These are phyloP conservation scores for Tinea trinotella DNA, from an alignment of 2,888 invertebrate species.

Conservation along the genomic window DNA sequence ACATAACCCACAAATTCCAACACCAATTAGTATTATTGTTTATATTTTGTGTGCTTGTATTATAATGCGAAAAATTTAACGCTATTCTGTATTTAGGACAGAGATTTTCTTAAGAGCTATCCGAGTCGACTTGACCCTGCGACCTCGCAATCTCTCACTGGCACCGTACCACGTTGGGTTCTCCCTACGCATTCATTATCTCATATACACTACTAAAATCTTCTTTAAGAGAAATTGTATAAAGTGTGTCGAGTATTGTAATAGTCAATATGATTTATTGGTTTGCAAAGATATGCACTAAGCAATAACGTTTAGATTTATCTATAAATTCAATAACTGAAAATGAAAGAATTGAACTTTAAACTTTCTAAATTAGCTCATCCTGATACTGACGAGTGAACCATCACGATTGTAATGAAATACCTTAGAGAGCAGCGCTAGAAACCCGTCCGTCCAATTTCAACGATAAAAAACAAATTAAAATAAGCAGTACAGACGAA, in stretches of 20 bases:
- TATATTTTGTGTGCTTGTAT: background rate
- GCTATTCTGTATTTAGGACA: slow-evolving; percentile 13
- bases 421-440: slow-evolving; percentile 44
- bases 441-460: slow-evolving; percentile 59
- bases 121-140: slow-evolving; percentile 49
- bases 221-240: slow-evolving; percentile 7
- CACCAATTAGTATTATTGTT: too few species aligned
- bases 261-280: slow-evolving; percentile 2
- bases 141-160: slow-evolving; percentile 43
- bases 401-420: slow-evolving; percentile 49
- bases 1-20: background rate
- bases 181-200: slow-evolving; percentile 51
- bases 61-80: background rate
- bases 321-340: background rate
- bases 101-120: slow-evolving; percentile 34
- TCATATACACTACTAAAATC: background rate
- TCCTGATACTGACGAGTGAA: slow-evolving; percentile 34
- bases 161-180: slow-evolving; percentile 36
- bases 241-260: slow-evolving; percentile 9
- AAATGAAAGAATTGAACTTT: slow-evolving; percentile 40
- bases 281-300: slow-evolving; percentile 2
- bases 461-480: slow-evolving; percentile 70
- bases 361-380: slow-evolving; percentile 43
- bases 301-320: background rate
- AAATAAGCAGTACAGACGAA: slow-evolving; percentile 46